These are phyloP conservation scores for Crepidodera aurea DNA, from an alignment of 2,888 invertebrate genomes.

Conservation along the genomic window DNA sequence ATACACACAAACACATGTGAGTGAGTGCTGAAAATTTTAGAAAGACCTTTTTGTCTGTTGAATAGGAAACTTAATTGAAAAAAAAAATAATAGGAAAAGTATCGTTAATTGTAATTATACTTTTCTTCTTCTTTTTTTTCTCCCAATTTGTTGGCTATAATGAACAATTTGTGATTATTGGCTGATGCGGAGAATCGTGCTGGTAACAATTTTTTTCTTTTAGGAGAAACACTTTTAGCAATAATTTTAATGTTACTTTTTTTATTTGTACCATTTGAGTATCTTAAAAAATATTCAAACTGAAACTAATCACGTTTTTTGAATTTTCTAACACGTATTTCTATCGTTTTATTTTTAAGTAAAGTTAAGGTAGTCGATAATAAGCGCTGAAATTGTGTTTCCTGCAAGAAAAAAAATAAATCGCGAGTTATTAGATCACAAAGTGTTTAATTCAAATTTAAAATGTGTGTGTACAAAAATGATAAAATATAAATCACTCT, in stretches of 20 bases:
- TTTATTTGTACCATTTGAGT: background rate
- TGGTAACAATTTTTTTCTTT: background rate
- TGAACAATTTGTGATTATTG: background rate
- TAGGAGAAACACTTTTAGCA: slow-evolving; percentile 22
- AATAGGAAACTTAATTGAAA: slow-evolving; percentile 22
- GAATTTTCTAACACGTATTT: too few species aligned
- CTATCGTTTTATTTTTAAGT: too few species aligned
- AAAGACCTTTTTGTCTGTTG: slow-evolving; percentile 19
- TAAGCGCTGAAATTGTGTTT: slow-evolving; percentile 19
- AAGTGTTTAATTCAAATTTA: slow-evolving; percentile 7
- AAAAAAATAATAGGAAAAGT: slow-evolving; percentile 27
- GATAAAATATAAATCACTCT: slow-evolving; percentile 9
- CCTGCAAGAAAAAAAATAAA: background rate
- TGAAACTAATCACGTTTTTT: too few species aligned
- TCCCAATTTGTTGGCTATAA: background rate
- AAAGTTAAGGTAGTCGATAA: too few species aligned
- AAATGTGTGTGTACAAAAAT: slow-evolving; percentile 16
- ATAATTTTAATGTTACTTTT: background rate
- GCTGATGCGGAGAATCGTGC: background rate
- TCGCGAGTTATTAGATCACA: background rate
- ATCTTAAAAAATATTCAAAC: background rate
- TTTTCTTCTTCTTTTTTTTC: slow-evolving; percentile 13
- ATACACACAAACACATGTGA: slow-evolving; percentile 11
- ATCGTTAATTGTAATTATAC: slow-evolving; percentile 22
- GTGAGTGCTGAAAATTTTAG: slow-evolving; percentile 18